A percentile compares a stretch with the other conserved stretches of the same genome.
phyloP scores from a whole-genome alignment of 2,888 invertebrate species.

The Drosophila bunnanda region DNA sequence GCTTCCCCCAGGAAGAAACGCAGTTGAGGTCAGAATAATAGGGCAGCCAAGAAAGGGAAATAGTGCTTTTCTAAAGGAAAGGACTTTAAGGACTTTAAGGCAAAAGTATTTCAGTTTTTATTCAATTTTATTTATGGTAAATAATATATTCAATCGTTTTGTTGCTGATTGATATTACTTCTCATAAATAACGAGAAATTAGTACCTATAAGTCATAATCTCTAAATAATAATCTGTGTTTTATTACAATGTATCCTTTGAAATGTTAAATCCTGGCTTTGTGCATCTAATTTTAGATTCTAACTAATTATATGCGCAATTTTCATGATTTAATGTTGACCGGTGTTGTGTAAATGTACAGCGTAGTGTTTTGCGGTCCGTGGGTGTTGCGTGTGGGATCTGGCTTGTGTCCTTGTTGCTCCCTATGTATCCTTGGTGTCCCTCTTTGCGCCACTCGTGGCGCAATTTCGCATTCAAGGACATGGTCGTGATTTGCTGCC shows the following conservation, averaged over 20 bases:
- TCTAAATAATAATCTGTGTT: too few relatives aligned
- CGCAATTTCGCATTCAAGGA: conserved; percentile 71
- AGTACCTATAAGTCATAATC: too few relatives aligned
- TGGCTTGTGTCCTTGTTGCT: conserved; percentile 39
- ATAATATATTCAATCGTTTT: too few relatives aligned
- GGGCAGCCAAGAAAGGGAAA: background rate
- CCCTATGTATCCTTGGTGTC: conserved; percentile 39
- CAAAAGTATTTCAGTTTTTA: background rate
- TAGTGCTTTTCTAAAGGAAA: background rate
- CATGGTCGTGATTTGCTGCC: conserved; percentile 60
- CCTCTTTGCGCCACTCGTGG: conserved; percentile 31
- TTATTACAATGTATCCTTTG: background rate
- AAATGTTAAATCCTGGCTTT: background rate
- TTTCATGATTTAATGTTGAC: conserved; percentile 9
- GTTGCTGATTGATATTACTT: too few relatives aligned
- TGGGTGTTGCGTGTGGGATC: conserved; percentile 24
- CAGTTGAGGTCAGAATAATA: conserved; percentile 10
- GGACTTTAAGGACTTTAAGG: background rate
- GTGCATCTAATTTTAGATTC: background rate
- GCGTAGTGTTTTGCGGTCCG: conserved; percentile 1
- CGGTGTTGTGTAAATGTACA: conserved; percentile 4
- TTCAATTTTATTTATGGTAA: too few relatives aligned
- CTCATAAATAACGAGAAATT: too few relatives aligned
- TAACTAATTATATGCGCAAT: background rate
- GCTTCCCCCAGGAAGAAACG: conserved; percentile 2